phyloP scores from a whole-genome alignment of 1,140 invertebrate species.

The Wasmannia auropunctata region DNA sequence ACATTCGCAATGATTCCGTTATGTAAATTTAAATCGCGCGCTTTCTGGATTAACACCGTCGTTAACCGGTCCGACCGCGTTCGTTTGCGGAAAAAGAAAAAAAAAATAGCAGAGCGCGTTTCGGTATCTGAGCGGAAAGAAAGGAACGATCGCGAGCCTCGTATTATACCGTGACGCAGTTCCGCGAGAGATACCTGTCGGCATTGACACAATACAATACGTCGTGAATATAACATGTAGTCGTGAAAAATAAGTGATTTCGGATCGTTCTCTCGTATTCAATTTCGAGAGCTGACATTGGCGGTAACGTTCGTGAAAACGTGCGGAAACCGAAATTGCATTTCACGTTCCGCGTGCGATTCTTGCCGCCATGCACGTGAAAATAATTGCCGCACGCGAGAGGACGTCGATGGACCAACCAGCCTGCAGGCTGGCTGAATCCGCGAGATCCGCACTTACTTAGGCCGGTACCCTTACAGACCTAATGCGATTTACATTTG shows the following conservation, averaged over 20 bases:
- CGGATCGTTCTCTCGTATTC: background rate
- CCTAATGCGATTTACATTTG: slow-evolving; percentile 74
- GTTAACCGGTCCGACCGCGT: background rate
- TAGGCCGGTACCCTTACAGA: slow-evolving; percentile 34
- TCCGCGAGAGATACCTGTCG: background rate
- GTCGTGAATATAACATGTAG: background rate
- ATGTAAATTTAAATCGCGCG: slow-evolving; percentile 48
- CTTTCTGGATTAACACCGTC: background rate
- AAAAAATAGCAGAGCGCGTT: background rate
- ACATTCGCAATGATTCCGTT: slow-evolving; percentile 52
- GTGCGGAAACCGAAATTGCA: slow-evolving; percentile 45
- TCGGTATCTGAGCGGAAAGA: background rate
- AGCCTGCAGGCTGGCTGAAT: background rate
- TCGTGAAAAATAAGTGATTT: background rate
- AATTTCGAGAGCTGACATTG: background rate
- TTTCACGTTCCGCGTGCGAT: slow-evolving; percentile 36
- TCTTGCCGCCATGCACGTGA: background rate
- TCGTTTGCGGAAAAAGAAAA: no score
- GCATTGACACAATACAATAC: slow-evolving; percentile 37
- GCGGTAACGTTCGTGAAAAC: background rate
- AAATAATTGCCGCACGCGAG: slow-evolving; percentile 64
- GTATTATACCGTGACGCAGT: background rate
- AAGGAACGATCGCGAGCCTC: background rate
- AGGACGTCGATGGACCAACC: slow-evolving; percentile 13
- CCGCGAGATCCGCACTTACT: slow-evolving; percentile 46